phyloP scores from a whole-genome alignment of 1,140 invertebrate genomes.

The Philotrypesis tridentata region DNA sequence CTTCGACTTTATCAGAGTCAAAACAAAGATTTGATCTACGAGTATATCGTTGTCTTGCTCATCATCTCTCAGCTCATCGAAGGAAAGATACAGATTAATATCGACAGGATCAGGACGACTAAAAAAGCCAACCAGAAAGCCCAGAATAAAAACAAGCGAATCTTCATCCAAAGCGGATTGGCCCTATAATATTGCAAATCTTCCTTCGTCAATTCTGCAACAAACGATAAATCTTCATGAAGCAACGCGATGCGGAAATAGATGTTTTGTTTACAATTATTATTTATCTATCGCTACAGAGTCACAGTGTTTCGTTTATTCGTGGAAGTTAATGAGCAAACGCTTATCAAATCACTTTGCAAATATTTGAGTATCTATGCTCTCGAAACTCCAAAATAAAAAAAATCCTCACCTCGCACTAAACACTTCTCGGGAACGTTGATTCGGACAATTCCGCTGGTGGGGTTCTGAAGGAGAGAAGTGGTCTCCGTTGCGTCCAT shows the following conservation, averaged over 20 bases:
- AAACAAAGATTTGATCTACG: background rate
- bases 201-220: slow-evolving; percentile 53
- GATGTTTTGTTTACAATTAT: no score
- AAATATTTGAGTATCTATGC: no score
- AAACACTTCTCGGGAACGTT: slow-evolving; percentile 14
- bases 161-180: slow-evolving; percentile 59
- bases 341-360: background rate
- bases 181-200: slow-evolving; percentile 56
- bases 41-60: background rate
- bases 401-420: slow-evolving; percentile 3
- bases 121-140: slow-evolving; percentile 59
- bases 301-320: no score
- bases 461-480: slow-evolving; percentile 38
- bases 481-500: slow-evolving; percentile 51
- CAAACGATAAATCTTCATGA: background rate
- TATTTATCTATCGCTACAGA: no score
- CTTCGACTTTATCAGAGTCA: background rate
- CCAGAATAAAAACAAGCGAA: slow-evolving; percentile 63
- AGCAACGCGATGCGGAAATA: no score
- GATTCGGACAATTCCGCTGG: slow-evolving; percentile 21
- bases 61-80: slow-evolving; percentile 34
- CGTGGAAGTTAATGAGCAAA: background rate
- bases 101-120: slow-evolving; percentile 54
- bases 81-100: slow-evolving; percentile 52
- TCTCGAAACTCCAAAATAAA: no score